phyloP scores from a whole-genome alignment of 2,888 invertebrate genomes.

The Meiosimyza platycephala region DNA sequence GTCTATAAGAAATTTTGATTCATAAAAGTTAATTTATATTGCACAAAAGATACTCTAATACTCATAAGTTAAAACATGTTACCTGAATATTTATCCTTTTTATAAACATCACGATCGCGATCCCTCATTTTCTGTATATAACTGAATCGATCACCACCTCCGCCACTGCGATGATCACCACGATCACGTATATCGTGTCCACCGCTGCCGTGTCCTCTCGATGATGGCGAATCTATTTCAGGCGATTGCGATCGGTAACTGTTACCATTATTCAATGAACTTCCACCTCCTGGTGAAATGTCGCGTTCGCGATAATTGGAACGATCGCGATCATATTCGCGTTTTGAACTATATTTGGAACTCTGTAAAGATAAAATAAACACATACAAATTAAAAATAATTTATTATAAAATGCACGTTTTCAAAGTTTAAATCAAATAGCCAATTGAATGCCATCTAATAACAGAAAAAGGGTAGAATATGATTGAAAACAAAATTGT shows the following conservation, averaged over 20 bases:
- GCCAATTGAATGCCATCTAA: constrained; percentile 2
- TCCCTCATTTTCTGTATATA: constrained; percentile 68
- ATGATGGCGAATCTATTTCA: constrained; percentile 77
- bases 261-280: constrained; percentile 71
- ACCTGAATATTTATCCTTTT: constrained; percentile 93
- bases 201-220: constrained; percentile 56
- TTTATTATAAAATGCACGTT: background rate
- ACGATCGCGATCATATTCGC: constrained; percentile 72
- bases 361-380: constrained; percentile 70
- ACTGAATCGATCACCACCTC: constrained; percentile 71
- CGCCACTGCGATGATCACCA: constrained; percentile 63
- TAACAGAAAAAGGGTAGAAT: background rate
- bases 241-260: constrained; percentile 80
- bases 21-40: background rate
- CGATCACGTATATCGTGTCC: constrained; percentile 65
- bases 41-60: background rate
- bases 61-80: constrained; percentile 49
- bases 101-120: constrained; percentile 88
- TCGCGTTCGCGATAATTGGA: constrained; percentile 67
- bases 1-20: constrained; percentile 68
- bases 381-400: constrained; percentile 39
- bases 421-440: background rate
- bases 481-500: background rate
- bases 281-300: constrained; percentile 62
- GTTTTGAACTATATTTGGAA: constrained; percentile 84